Conservation (phyloP, 2,113 vertebrate species). For the Stictonetta naevosa region DNA sequence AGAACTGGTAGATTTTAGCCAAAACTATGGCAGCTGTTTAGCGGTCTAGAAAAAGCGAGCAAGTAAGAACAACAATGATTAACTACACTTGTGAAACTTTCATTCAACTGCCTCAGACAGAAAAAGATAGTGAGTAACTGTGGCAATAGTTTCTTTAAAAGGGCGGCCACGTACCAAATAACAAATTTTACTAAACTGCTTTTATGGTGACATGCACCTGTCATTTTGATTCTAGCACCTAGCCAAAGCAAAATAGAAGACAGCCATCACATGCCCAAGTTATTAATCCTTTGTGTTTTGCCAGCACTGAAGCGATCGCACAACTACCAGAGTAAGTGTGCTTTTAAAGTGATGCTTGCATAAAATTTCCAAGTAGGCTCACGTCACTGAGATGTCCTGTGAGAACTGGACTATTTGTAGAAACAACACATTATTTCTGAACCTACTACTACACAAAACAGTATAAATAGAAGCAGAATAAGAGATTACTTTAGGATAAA, state of each 20-base stretch:
- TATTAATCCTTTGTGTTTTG: not conserved
- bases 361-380: not conserved
- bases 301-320: not conserved
- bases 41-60: not conserved
- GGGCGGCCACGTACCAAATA: not conserved
- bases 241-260: not conserved
- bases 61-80: not conserved
- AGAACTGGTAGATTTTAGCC: not conserved
- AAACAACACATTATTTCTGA: not conserved
- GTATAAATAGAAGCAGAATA: not conserved
- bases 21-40: not conserved
- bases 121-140: not conserved
- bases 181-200: not conserved
- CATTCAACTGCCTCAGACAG: not conserved
- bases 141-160: not conserved
- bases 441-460: not conserved
- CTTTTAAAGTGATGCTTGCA: not conserved
- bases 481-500: not conserved
- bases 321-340: accelerated
- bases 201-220: not conserved
- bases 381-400: not conserved
- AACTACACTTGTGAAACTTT: not conserved
- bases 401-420: not conserved
- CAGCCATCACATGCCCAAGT: not conserved
- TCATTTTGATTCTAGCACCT: not conserved